Evolutionary conservation across 2,888 invertebrate genomes (phyloP), one percentile per base, ranked within the genome.

Genomic region (Resseliella maxima): DNA sequence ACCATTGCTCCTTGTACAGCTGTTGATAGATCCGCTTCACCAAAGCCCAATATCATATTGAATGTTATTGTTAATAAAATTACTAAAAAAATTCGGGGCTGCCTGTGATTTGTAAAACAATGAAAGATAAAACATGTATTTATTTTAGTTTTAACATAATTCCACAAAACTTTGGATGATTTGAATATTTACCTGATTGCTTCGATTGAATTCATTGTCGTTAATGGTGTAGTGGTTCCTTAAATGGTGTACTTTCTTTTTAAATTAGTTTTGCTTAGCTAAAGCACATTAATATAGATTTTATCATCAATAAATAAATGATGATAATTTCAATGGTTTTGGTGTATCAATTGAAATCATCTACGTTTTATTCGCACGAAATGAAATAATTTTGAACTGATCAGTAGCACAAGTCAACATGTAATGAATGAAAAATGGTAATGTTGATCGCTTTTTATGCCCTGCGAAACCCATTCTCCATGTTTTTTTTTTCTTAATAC

Each of bases 11-110:
- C 83, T 83, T 83, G 83, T 12, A 83, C 83, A 12, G 83, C 83
- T 83, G 83, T 83, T 83, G 83, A 83, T 12, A 83, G 38, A 83
- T 83, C 41, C 1, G 83, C 83, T 83, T 83, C 24, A 24, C 83
- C 83, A n/a, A 83, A n/a, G n/a, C 83, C 83, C 36, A 83, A 36
- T 5, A 81, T n/a, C 81, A 81, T 81, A 36, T 81, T 35, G 18
- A 81, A 38, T 3, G 38, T 38, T 12, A 83, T 8, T 6, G 38
- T 83, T 38, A 24, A 38, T 38, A 38, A 83, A 83, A 83, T 38
- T 2, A 83, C 41, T 83, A 83, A n/a, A 36, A 83, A 24, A 38
- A 83, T 83, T n/a, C 38, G 21, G 15, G 83, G 24, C 24, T 83
- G 83, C 38, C 36, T 83, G 38, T 24, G 1, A 59, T 59, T 59